Percentiles rank a stretch among this genome's conserved stretches.
These are phyloP conservation scores for Molothrus ater DNA, from an alignment of 2,797 vertebrate genomes.

Conservation along the genomic window DNA sequence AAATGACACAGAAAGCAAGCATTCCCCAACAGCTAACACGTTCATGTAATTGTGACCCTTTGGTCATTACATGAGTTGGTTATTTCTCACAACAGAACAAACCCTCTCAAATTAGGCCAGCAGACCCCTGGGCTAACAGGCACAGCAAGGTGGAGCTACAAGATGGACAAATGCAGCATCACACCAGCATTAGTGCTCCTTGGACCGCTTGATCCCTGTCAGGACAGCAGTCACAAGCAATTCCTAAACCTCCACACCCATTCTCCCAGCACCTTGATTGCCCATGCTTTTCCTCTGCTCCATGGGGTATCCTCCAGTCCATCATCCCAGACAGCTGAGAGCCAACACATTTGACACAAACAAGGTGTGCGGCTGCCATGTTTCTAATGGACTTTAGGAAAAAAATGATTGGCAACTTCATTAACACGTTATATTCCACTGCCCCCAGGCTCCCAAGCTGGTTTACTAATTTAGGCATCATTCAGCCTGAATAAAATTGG, in stretches of 20 bases:
- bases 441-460: not conserved
- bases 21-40: rapidly evolving
- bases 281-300: rapidly evolving
- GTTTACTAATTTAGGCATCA: not conserved
- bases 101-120: not conserved
- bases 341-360: not conserved
- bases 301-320: not conserved
- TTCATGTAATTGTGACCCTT: not conserved
- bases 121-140: rapidly evolving
- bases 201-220: not conserved
- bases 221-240: not conserved
- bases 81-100: not conserved
- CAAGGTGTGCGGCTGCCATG: not conserved
- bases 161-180: not conserved
- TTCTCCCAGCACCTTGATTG: not conserved
- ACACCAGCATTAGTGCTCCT: not conserved
- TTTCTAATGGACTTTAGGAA: not conserved
- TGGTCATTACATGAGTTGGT: not conserved
- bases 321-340: not conserved
- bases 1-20: not conserved
- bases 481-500: not conserved
- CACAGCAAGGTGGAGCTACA: not conserved
- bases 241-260: rapidly evolving
- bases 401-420: not conserved
- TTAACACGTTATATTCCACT: not conserved